These are phyloP conservation scores for Euleptes europaea DNA, from an alignment of 2,113 vertebrate species.

Conservation along the genomic window DNA sequence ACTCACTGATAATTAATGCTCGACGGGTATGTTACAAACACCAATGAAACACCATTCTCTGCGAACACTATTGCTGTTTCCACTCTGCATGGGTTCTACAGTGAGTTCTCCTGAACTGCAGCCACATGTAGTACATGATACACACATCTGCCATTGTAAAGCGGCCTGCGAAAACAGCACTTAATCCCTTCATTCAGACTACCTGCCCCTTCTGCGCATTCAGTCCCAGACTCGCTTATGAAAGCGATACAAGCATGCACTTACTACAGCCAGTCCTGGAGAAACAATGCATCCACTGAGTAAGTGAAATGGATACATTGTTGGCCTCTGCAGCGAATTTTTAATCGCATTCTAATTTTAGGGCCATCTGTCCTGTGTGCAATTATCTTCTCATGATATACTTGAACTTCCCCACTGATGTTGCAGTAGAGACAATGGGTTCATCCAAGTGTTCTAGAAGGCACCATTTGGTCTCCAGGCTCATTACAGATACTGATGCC, in stretches of 20 bases:
- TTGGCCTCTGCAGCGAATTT: fast-evolving
- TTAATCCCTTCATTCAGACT: background rate
- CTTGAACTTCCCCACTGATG: fast-evolving
- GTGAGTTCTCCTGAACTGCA: background rate
- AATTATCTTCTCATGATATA: background rate
- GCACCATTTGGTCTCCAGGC: constrained; percentile 6
- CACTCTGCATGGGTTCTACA: background rate
- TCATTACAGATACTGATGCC: fast-evolving
- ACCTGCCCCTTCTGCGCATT: background rate
- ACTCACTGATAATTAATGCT: background rate
- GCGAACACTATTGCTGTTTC: background rate
- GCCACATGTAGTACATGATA: background rate
- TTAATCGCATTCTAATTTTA: constrained; percentile 30
- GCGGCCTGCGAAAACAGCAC: constrained; percentile 26
- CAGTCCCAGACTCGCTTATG: background rate
- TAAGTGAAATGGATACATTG: constrained; percentile 19
- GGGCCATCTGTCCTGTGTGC: constrained; percentile 32
- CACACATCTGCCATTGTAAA: background rate
- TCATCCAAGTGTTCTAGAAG: background rate
- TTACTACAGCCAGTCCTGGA: constrained; percentile 24
- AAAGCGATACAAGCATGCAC: constrained; percentile 32
- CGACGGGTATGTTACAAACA: background rate
- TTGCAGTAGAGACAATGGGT: background rate
- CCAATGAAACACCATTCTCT: background rate
- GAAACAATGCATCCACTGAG: constrained; percentile 8